Conservation (phyloP, 2,113 vertebrate genomes). For the Mungos mungo region DNA sequence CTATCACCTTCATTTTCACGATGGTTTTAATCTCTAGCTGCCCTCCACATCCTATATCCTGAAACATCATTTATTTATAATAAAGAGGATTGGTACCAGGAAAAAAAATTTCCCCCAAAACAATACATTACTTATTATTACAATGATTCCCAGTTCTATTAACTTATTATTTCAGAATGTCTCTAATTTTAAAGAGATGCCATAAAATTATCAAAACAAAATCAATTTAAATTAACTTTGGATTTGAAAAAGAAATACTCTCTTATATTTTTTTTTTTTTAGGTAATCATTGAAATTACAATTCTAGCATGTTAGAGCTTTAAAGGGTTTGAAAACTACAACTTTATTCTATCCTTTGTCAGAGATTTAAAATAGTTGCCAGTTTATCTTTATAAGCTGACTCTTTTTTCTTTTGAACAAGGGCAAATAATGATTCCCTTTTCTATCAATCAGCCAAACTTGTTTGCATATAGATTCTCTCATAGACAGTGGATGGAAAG, state of each 20-base stretch:
- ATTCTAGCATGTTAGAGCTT: background rate
- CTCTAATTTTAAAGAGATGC: background rate
- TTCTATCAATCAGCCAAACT: background rate
- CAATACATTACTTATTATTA: background rate
- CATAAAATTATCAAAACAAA: background rate
- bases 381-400: background rate
- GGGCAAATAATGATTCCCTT: background rate
- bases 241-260: background rate
- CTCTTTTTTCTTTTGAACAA: background rate
- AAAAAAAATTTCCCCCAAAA: background rate
- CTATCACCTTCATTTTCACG: background rate
- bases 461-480: background rate
- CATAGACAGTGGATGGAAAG: background rate
- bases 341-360: background rate
- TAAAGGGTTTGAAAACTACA: background rate
- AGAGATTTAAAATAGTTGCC: background rate
- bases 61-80: slow-evolving; percentile 7
- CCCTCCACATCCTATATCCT: background rate
- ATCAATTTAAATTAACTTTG: background rate
- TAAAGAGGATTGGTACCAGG: background rate
- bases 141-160: background rate
- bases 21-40: background rate
- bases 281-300: background rate
- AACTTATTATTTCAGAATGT: background rate
- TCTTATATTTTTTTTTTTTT: background rate